A percentile compares a stretch with the other conserved stretches of the same genome.
phyloP scores from a whole-genome alignment of 1,140 invertebrate species.

The Hestina assimilis region DNA sequence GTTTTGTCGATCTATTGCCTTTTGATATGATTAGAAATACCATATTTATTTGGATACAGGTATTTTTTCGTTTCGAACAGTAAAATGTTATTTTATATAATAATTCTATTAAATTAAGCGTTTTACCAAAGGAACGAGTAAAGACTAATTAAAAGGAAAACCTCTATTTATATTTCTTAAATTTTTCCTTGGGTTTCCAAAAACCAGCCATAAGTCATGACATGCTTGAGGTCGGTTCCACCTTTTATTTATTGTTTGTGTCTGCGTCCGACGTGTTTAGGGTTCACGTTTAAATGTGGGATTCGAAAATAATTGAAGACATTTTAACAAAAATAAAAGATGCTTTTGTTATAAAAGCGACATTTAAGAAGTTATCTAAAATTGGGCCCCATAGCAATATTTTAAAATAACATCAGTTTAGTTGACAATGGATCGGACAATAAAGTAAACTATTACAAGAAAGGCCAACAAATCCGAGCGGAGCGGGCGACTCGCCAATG shows the following conservation, averaged over 20 bases:
- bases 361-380: neutral
- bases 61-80: no score
- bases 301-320: conserved; percentile 7
- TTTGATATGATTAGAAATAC: no score
- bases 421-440: conserved; percentile 17
- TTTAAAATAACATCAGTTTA: conserved; percentile 18
- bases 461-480: conserved; percentile 17
- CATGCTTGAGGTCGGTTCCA: conserved; percentile 26
- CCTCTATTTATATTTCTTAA: conserved; percentile 15
- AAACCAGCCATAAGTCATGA: conserved; percentile 16
- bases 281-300: conserved; percentile 12
- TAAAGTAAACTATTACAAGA: conserved; percentile 24
- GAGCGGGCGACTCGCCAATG: conserved; percentile 15
- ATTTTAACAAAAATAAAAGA: neutral
- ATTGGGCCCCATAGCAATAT: neutral
- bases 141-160: no score
- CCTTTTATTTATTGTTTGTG: conserved; percentile 31
- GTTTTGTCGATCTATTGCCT: no score
- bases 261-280: conserved; percentile 16
- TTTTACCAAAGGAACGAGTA: no score
- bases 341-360: neutral
- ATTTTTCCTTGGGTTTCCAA: conserved; percentile 5
- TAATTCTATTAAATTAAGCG: no score
- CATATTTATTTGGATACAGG: no score
- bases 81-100: no score